Conservation (phyloP, 1,140 invertebrate species). For the Sweltsa coloradensis region DNA sequence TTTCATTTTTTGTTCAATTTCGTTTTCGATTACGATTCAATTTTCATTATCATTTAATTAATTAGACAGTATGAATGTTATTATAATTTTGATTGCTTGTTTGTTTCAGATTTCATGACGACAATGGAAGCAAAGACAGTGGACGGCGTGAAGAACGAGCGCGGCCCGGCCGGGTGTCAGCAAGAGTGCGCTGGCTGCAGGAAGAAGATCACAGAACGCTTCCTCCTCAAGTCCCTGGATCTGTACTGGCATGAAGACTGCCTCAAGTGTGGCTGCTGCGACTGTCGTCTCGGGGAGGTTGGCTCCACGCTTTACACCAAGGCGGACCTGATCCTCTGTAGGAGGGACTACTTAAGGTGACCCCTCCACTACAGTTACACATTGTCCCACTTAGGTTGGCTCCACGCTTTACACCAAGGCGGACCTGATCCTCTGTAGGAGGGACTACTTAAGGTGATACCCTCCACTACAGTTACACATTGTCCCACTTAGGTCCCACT, state of each 20-base stretch:
- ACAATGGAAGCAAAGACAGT: conserved; percentile 9
- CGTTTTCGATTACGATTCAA: no score
- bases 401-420: conserved; percentile 62
- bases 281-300: conserved; percentile 82
- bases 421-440: conserved; percentile 82
- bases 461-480: conserved; percentile 36
- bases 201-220: conserved; percentile 70
- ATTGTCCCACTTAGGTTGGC: not conserved
- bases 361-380: conserved; percentile 37
- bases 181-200: conserved; percentile 76
- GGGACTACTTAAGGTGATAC: conserved; percentile 86
- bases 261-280: conserved; percentile 85
- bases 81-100: no score
- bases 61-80: no score
- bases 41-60: no score
- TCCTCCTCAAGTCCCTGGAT: conserved; percentile 66
- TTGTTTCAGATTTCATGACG: conserved; percentile 6
- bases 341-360: conserved; percentile 86
- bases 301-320: conserved; percentile 86
- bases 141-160: conserved; percentile 6
- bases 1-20: no score
- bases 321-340: conserved; percentile 84
- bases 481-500: not conserved
- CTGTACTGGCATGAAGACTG: conserved; percentile 93
- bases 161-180: no score